Conservation (phyloP, 1,140 invertebrate species). For the Phocides pigmalion region DNA sequence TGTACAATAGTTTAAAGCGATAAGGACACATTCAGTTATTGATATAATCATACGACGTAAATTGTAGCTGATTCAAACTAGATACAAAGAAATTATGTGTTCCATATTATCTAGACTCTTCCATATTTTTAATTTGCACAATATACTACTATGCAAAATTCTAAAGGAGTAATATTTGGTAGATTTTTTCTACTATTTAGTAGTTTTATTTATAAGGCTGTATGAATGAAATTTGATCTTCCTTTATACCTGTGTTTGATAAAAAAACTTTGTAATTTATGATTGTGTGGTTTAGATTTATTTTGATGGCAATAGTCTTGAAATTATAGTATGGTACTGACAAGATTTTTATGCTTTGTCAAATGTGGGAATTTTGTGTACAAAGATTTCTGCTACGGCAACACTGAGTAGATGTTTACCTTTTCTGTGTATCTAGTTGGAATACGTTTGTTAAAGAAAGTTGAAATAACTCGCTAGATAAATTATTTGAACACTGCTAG, state of each 20-base stretch:
- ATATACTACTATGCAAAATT: slow-evolving; percentile 27
- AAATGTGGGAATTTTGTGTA: slow-evolving; percentile 12
- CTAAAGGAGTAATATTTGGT: slow-evolving; percentile 17
- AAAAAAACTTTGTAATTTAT: slow-evolving; percentile 24
- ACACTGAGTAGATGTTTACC: not conserved
- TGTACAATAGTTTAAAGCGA: slow-evolving; percentile 35
- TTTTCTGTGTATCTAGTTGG: slow-evolving; percentile 25
- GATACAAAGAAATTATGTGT: slow-evolving; percentile 35
- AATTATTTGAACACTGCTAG: slow-evolving; percentile 1
- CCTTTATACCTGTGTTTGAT: slow-evolving; percentile 24
- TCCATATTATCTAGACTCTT: slow-evolving; percentile 25
- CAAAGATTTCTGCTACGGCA: slow-evolving; percentile 4
- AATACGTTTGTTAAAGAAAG: slow-evolving; percentile 13
- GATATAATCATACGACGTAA: slow-evolving; percentile 12
- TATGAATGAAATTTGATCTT: slow-evolving; percentile 32
- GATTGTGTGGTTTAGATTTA: slow-evolving; percentile 8
- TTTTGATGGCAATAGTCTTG: slow-evolving; percentile 14
- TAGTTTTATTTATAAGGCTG: slow-evolving; percentile 30
- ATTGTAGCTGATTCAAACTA: slow-evolving; percentile 31
- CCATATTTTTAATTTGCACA: slow-evolving; percentile 28
- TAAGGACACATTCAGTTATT: slow-evolving; percentile 11
- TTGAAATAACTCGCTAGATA: slow-evolving; percentile 8
- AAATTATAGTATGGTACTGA: not conserved
- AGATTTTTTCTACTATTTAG: slow-evolving; percentile 27
- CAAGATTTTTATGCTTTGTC: slow-evolving; percentile 1